These are phyloP conservation scores for Bursaphelenchus okinawaensis DNA, from an alignment of 2,888 invertebrate genomes.

Conservation along the genomic window DNA sequence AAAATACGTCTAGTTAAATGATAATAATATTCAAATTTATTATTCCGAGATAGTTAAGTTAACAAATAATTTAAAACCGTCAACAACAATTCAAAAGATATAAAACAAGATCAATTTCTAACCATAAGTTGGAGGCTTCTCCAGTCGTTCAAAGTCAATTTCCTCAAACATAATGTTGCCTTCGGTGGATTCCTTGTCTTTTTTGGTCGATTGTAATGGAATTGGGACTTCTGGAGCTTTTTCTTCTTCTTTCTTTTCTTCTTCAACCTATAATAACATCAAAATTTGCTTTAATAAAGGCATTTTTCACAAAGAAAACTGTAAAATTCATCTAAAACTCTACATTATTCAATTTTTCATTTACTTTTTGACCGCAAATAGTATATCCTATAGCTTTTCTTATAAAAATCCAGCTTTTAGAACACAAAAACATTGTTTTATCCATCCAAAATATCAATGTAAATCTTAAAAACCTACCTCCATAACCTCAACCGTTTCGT, in stretches of 20 bases:
- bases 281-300: not conserved
- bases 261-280: not conserved
- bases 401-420: no score
- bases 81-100: not conserved
- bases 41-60: not conserved
- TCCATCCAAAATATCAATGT: not conserved
- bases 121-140: slow-evolving; percentile 36
- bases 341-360: not conserved
- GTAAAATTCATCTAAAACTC: not conserved
- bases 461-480: no score
- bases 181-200: slow-evolving; percentile 23
- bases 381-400: no score
- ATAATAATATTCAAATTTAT: not conserved
- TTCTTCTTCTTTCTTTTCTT: slow-evolving; percentile 3
- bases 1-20: not conserved
- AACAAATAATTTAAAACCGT: not conserved
- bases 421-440: not conserved
- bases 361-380: no score
- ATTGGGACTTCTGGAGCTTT: not conserved
- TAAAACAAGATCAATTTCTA: not conserved
- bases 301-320: no score
- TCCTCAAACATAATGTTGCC: slow-evolving; percentile 47
- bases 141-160: slow-evolving; percentile 51
- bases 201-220: not conserved
- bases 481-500: slow-evolving; percentile 1